These are phyloP conservation scores for Tetragonula clypearis DNA, from an alignment of 1,140 invertebrate species.

Conservation along the genomic window DNA sequence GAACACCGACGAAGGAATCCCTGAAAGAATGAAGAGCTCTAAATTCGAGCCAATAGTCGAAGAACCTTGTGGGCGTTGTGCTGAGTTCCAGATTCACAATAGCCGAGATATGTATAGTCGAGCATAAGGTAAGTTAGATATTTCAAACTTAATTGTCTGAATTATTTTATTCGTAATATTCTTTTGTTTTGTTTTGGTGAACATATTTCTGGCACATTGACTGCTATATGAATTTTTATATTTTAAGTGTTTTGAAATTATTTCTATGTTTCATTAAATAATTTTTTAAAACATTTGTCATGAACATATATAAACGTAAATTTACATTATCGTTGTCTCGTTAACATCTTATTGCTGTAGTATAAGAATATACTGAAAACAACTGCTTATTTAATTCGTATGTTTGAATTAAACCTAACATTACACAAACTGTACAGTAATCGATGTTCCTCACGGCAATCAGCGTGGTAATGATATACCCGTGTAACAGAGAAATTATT, in stretches of 20 bases:
- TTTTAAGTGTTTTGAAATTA: neutral
- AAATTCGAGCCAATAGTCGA: constrained; percentile 71
- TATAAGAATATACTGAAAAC: neutral
- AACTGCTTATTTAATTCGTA: neutral
- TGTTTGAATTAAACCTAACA: neutral
- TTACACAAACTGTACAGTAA: neutral
- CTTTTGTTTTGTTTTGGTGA: neutral
- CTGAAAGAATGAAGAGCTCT: constrained; percentile 62
- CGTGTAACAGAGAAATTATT: neutral
- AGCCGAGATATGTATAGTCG: neutral
- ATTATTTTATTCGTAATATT: neutral
- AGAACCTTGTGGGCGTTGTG: constrained; percentile 37
- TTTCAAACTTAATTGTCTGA: neutral
- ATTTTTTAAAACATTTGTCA: neutral
- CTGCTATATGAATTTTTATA: neutral
- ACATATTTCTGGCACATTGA: neutral
- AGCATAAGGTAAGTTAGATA: neutral
- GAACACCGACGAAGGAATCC: constrained; percentile 49
- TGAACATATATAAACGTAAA: too few species aligned
- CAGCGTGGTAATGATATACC: neutral
- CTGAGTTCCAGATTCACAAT: constrained; percentile 46
- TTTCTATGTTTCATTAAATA: neutral
- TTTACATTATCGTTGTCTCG: too few species aligned
- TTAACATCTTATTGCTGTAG: neutral
- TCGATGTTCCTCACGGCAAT: neutral